These are phyloP conservation scores for Pyrocoelia pectoralis DNA, from an alignment of 2,888 invertebrate species.

Conservation along the genomic window DNA sequence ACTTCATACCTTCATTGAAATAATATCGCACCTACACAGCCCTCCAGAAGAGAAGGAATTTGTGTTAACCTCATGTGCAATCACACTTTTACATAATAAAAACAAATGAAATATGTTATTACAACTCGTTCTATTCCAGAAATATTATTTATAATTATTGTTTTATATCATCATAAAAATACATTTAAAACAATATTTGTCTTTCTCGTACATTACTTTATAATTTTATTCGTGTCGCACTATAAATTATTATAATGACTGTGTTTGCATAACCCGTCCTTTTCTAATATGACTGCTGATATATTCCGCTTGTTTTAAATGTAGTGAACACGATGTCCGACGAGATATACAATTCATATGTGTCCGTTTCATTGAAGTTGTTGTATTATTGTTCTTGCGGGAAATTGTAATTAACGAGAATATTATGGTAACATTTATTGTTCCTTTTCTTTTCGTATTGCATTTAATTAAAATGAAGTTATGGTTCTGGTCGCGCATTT, in stretches of 20 bases:
- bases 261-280: conserved; percentile 49
- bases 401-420: conserved; percentile 14
- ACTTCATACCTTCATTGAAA: too few species aligned
- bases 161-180: conserved; percentile 51
- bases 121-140: conserved; percentile 43
- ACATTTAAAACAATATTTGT: conserved; percentile 56
- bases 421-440: conserved; percentile 3
- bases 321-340: conserved; percentile 13
- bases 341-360: conserved; percentile 13
- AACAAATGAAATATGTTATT: conserved; percentile 31
- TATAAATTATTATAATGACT: conserved; percentile 53
- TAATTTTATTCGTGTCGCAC: conserved; percentile 50
- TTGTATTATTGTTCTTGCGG: conserved; percentile 15
- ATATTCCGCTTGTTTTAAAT: conserved; percentile 7
- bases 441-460: conserved; percentile 3
- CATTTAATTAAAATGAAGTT: conserved; percentile 10
- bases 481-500: neutral
- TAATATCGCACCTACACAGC: too few species aligned
- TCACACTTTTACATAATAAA: conserved; percentile 19
- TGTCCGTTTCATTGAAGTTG: conserved; percentile 10
- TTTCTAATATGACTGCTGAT: conserved; percentile 38
- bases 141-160: conserved; percentile 55
- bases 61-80: conserved; percentile 11
- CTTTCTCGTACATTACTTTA: conserved; percentile 50
- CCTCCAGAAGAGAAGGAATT: too few species aligned